Conservation (phyloP, 2,888 invertebrate genomes). For the Pilophorus perplexus region DNA sequence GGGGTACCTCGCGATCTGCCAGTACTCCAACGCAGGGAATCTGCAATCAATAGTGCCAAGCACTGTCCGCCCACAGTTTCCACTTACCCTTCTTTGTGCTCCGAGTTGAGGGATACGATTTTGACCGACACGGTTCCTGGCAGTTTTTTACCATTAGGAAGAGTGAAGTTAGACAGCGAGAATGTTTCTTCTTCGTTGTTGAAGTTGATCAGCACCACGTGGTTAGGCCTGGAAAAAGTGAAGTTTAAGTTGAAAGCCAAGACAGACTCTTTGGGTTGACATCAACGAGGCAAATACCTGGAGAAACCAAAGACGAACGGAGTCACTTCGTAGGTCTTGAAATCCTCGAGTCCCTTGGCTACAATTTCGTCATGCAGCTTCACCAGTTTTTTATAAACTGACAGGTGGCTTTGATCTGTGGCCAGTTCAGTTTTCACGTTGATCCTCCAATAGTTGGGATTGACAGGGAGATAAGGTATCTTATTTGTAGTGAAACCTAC, state of each 20-base stretch:
- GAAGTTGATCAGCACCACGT: constrained; percentile 24
- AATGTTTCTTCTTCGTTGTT: constrained; percentile 26
- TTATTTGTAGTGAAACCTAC: constrained; percentile 58
- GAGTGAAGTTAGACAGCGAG: neutral
- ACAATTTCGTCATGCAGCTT: constrained; percentile 4
- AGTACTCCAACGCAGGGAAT: too few species aligned
- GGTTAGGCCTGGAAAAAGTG: constrained; percentile 10
- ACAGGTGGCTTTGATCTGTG: constrained; percentile 43
- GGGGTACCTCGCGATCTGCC: neutral
- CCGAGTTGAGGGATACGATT: neutral
- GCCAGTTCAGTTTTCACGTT: constrained; percentile 53
- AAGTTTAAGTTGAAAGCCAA: too few species aligned
- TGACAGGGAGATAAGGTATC: constrained; percentile 67
- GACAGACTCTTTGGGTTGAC: too few species aligned
- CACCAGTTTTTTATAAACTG: constrained; percentile 45
- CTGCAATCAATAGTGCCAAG: too few species aligned
- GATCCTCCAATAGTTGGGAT: constrained; percentile 59
- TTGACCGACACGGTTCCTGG: neutral
- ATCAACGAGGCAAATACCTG: too few species aligned
- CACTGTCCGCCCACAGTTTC: too few species aligned
- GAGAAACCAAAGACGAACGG: constrained; percentile 19
- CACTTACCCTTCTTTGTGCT: too few species aligned
- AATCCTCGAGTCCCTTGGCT: neutral
- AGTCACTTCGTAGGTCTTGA: constrained; percentile 11
- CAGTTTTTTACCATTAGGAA: too few species aligned